A percentile compares a stretch with the other conserved stretches of the same genome.
phyloP scores from a whole-genome alignment of 37 sponge, comb jelly and placozoan genomes.

The Aplysina aerophoba region DNA sequence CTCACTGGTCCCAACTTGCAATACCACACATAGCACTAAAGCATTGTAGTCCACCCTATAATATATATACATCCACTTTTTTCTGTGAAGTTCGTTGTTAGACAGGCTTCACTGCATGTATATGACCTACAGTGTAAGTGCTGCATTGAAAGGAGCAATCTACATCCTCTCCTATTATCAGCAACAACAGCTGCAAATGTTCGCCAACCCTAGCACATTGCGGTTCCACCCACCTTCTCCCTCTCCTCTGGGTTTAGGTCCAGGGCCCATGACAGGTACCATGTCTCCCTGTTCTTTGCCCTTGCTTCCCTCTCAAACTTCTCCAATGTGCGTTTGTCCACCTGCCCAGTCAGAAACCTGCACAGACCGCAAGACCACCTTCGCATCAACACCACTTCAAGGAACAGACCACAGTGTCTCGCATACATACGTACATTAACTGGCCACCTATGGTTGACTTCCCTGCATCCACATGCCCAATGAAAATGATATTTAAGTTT shows the following conservation, averaged over 20 bases:
- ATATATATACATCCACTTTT: no score
- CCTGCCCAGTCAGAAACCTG: constrained; percentile 90
- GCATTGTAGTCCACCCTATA: no score
- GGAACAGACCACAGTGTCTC: neutral
- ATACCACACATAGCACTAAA: no score
- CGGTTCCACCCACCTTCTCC: constrained; percentile 75
- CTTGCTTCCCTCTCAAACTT: constrained; percentile 98
- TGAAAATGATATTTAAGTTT: constrained; percentile 95
- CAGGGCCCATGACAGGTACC: constrained; percentile 99
- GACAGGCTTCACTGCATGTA: no score
- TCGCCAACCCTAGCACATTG: no score
- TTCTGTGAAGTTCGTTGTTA: no score
- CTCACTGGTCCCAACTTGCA: no score
- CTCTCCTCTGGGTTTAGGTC: constrained; percentile 98
- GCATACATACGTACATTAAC: constrained; percentile 74
- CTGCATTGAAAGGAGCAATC: no score
- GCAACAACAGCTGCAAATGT: no score
- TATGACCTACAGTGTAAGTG: no score
- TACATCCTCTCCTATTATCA: no score
- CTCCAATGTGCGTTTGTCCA: constrained; percentile 98
- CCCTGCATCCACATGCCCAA: constrained; percentile 99
- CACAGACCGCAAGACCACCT: neutral
- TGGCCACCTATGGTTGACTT: constrained; percentile 99
- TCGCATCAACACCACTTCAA: neutral
- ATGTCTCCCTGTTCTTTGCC: constrained; percentile 98